Evolutionary conservation across 2,888 invertebrate species (phyloP).

Genomic region (Drosophila setosimentum): DNA sequence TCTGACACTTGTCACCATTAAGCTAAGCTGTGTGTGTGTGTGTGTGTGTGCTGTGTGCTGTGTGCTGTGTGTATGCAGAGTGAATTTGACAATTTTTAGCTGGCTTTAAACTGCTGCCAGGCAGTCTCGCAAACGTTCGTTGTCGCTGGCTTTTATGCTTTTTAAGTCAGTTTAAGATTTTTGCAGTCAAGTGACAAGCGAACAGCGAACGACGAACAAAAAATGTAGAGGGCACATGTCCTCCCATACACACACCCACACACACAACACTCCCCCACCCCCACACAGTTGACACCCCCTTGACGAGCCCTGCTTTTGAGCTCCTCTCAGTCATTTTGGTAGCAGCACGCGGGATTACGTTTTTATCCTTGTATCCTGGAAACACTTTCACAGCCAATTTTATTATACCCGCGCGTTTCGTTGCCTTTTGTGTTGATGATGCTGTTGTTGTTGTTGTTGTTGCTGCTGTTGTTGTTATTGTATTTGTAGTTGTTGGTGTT

Average conservation of each 20-base stretch:
- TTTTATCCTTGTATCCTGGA: constrained; percentile 74
- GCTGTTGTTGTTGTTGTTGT: constrained; percentile 17
- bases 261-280: neutral
- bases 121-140: constrained; percentile 58
- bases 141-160: constrained; percentile 65
- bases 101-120: constrained; percentile 66
- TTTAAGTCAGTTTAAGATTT: constrained; percentile 77
- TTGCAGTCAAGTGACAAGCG: constrained; percentile 65
- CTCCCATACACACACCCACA: constrained; percentile 6
- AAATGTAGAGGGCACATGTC: constrained; percentile 40
- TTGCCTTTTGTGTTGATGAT: constrained; percentile 48
- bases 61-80: constrained; percentile 8
- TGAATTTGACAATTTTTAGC: constrained; percentile 43
- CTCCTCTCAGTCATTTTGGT: constrained; percentile 70
- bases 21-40: constrained; percentile 63
- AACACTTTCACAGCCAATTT: constrained; percentile 81
- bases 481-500: constrained; percentile 38
- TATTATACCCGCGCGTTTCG: constrained; percentile 66
- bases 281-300: neutral
- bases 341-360: constrained; percentile 71
- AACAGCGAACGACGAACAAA: constrained; percentile 18
- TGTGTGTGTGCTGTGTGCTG: constrained; percentile 12
- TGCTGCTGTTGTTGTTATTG: constrained; percentile 23
- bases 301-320: neutral
- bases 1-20: constrained; percentile 79